Evolutionary conservation across 2,888 invertebrate species (phyloP).

Genomic region (Hirtodrosophila alboralis): DNA sequence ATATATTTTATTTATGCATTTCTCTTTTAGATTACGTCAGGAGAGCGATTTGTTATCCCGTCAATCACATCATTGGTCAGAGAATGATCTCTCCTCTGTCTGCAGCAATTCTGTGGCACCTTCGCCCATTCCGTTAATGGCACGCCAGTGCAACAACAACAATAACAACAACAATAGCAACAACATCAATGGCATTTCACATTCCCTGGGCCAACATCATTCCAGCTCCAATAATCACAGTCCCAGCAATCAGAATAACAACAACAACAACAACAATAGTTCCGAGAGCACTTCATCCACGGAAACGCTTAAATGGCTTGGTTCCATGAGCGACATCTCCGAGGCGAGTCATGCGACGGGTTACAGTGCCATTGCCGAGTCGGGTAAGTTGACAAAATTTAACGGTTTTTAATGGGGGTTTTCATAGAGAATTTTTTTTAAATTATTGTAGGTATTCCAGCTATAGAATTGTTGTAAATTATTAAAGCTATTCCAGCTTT

Average conservation of each 20-base stretch:
- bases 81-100: constrained; percentile 83
- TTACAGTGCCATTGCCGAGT: constrained; percentile 84
- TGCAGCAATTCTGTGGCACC: constrained; percentile 80
- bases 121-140: constrained; percentile 70
- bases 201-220: constrained; percentile 45
- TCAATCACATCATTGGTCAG: constrained; percentile 84
- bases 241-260: constrained; percentile 55
- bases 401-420: too few relatives aligned
- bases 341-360: constrained; percentile 86
- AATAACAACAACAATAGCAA: constrained; percentile 44
- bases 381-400: constrained; percentile 76
- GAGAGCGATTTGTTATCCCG: constrained; percentile 84
- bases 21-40: constrained; percentile 82
- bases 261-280: constrained; percentile 78
- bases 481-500: too few relatives aligned
- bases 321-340: constrained; percentile 90
- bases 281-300: constrained; percentile 86
- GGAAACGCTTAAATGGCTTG: constrained; percentile 92
- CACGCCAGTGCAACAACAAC: constrained; percentile 54
- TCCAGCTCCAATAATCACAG: constrained; percentile 41
- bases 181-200: constrained; percentile 34
- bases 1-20: too few relatives aligned
- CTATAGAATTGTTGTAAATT: too few relatives aligned
- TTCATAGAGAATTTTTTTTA: too few relatives aligned
- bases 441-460: too few relatives aligned